Base-by-base conservation (phyloP, 2,888 invertebrate species). In the Polydrusus tereticollis region DNA sequence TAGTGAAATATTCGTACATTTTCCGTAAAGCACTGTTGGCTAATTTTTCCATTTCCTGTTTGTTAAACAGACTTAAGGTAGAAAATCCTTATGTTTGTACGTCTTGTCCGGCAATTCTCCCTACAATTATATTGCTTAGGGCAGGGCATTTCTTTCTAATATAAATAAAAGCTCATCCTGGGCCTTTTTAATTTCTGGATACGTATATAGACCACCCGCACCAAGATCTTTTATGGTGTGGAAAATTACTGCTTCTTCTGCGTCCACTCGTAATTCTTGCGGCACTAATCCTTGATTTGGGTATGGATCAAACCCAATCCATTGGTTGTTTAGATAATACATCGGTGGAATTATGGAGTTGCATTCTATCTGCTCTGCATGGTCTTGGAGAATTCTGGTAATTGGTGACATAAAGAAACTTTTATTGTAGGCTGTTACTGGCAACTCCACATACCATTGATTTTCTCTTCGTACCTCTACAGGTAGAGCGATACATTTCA, bases 361-460 rank as follows among this genome's bases (percentile, higher is more conserved):
- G n/a, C 72, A 72, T 21, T 67, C 67, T 0, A 43, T 45, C 29
- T 67, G 41, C 41, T 72, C 67, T n/a, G n/a, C n/a, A n/a, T n/a
- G n/a, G n/a, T n/a, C n/a, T n/a, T n/a, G n/a, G n/a, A n/a, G n/a
- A n/a, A 72, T 72, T 38, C 66, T 6, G 2, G 72, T 67, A 1
- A 72, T 36, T 0, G 72, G 72, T n/a, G 72, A 67, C 62, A 72
- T 66, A 18, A 52, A 67, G 10, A 36, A 60, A 55, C 62, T 72
- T 62, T 41, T 47, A 45, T 72, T 72, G 29, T 66, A 41, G 12
- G 60, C 72, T 1, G 52, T 72, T 29, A 29, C 29, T 4, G 29
- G 29, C 29, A 29, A 7, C 7, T 29, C 29, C 5, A 7, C 7
- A 29, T n/a, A 59, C 1, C 64, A 65, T 18, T 59, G 16, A 0